Evolutionary conservation across 2,888 invertebrate genomes (phyloP).

Genomic region (Latrodectus hesperus): DNA sequence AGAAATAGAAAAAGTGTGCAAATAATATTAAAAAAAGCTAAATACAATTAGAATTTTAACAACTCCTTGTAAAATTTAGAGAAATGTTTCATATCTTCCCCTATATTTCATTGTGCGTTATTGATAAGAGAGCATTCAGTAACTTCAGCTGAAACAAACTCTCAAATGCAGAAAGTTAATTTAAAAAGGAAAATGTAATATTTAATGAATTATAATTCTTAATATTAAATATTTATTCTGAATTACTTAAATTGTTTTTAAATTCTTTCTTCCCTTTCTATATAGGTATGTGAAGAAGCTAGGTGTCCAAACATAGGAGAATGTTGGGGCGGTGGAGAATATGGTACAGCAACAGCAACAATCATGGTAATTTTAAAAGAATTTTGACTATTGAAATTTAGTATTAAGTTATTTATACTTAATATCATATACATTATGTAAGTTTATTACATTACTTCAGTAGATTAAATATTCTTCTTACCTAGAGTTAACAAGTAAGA

Average conservation of each 20-base stretch:
- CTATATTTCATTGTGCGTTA: too few relatives aligned
- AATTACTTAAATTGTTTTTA: neutral
- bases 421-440: neutral
- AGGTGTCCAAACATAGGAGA: conserved; percentile 98
- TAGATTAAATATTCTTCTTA: neutral
- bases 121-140: too few relatives aligned
- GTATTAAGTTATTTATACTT: neutral
- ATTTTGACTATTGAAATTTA: neutral
- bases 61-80: too few relatives aligned
- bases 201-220: too few relatives aligned
- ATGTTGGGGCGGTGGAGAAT: conserved; percentile 97
- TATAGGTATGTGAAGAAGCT: conserved; percentile 90
- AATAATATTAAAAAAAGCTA: too few relatives aligned
- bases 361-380: conserved; percentile 86
- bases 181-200: too few relatives aligned
- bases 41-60: too few relatives aligned
- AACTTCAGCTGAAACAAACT: too few relatives aligned
- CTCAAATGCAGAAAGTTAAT: too few relatives aligned
- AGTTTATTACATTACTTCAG: neutral
- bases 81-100: too few relatives aligned
- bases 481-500: too few relatives aligned
- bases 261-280: neutral
- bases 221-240: neutral
- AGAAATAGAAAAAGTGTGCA: too few relatives aligned
- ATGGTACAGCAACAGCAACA: conserved; percentile 98